Conservation (phyloP, 2,113 vertebrate genomes). For the Chiloscyllium plagiosum region DNA sequence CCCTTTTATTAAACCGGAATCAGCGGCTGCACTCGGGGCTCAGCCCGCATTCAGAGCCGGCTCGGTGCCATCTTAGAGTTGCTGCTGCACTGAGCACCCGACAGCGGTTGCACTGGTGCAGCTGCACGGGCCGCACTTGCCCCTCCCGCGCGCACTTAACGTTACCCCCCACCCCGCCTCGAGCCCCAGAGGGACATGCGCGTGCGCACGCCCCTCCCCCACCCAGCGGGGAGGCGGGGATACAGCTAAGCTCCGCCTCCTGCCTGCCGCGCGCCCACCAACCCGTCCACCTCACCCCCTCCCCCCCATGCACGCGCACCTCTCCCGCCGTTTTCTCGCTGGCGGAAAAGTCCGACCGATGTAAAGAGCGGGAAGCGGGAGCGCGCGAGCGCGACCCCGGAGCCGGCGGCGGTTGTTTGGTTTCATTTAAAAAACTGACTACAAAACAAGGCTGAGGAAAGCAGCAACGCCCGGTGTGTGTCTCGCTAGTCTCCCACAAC, state of each 20-base stretch:
- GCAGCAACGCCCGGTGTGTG: too few species aligned
- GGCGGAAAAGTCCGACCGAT: conserved; percentile 25
- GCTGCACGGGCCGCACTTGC: not conserved
- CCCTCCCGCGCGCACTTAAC: not conserved
- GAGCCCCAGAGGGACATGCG: conserved; percentile 32
- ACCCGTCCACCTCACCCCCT: conserved; percentile 26
- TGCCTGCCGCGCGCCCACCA: conserved; percentile 3
- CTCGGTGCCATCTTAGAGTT: too few species aligned
- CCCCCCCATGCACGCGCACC: conserved; percentile 23
- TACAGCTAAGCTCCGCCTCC: not conserved
- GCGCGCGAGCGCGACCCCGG: not conserved
- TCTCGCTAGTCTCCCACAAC: too few species aligned
- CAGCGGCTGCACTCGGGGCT: not conserved
- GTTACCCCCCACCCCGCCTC: not conserved
- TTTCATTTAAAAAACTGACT: not conserved
- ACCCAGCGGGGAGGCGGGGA: too few species aligned
- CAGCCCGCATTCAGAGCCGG: too few species aligned
- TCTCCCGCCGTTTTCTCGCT: not conserved
- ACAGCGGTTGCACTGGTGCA: not conserved
- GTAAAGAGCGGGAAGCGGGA: conserved; percentile 11
- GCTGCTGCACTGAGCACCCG: too few species aligned
- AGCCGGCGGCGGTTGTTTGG: not conserved
- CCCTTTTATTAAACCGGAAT: not conserved
- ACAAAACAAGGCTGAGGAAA: too few species aligned
- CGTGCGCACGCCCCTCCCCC: conserved; percentile 30